These are phyloP conservation scores for Eumeta japonica DNA, from an alignment of 1,140 invertebrate species.

Conservation along the genomic window DNA sequence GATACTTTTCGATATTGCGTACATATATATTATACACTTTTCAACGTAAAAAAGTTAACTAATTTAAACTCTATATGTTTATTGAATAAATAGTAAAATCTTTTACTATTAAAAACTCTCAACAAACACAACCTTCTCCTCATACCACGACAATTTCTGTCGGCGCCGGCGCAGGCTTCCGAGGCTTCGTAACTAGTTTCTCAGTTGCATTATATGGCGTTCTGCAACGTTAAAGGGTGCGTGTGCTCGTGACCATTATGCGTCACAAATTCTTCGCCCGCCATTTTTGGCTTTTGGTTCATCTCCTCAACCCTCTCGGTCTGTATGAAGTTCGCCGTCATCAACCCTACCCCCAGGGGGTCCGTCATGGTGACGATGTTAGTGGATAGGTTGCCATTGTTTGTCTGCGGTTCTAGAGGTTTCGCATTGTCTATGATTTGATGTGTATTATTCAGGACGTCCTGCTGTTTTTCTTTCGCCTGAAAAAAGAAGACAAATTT, in stretches of 20 bases:
- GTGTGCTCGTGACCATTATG: conserved; percentile 37
- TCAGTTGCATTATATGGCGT: conserved; percentile 49
- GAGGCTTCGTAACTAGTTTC: too few relatives aligned
- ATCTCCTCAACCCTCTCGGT: conserved; percentile 21
- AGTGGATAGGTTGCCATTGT: conserved; percentile 26
- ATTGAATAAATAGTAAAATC: too few relatives aligned
- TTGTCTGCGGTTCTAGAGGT: conserved; percentile 14
- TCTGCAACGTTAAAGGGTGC: conserved; percentile 42
- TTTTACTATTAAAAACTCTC: too few relatives aligned
- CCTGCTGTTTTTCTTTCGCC: conserved; percentile 34
- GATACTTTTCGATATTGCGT: too few relatives aligned
- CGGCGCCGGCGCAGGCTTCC: too few relatives aligned
- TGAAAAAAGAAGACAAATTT: conserved; percentile 13
- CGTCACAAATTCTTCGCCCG: conserved; percentile 37
- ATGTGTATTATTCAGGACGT: conserved; percentile 26
- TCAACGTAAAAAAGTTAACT: too few relatives aligned
- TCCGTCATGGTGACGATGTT: too few relatives aligned
- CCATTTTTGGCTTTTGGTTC: conserved; percentile 13
- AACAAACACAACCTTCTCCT: conserved; percentile 11
- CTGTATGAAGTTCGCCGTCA: conserved; percentile 42
- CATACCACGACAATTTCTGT: too few relatives aligned
- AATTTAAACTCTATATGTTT: too few relatives aligned
- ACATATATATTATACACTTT: too few relatives aligned
- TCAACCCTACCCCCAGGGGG: conserved; percentile 24
- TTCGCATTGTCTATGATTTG: conserved; percentile 24